Evolutionary conservation across 1,140 invertebrate species (phyloP).

Genomic region (Venustaconcha ellipsiformis): DNA sequence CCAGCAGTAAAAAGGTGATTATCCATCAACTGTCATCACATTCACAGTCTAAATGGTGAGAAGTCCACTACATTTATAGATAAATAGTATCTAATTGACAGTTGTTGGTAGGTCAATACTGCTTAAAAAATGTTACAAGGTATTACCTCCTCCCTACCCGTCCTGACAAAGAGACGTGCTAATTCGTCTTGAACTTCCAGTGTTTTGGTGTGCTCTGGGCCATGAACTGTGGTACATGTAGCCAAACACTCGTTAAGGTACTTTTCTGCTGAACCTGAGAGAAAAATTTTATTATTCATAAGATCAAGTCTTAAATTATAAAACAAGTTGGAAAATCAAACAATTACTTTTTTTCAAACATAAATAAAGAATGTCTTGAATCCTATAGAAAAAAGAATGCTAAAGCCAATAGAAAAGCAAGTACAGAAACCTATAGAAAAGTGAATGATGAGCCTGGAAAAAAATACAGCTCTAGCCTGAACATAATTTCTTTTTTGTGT

Average conservation of each 20-base stretch:
- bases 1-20: too few species aligned
- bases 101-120: too few species aligned
- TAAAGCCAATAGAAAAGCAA: too few species aligned
- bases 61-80: too few species aligned
- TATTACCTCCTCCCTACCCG: slow-evolving; percentile 56
- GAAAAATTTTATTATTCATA: neutral
- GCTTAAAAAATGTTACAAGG: too few species aligned
- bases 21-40: too few species aligned
- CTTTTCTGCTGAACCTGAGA: slow-evolving; percentile 61
- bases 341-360: neutral
- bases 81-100: too few species aligned
- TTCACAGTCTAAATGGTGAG: too few species aligned
- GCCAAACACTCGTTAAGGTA: slow-evolving; percentile 64
- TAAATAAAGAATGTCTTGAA: neutral
- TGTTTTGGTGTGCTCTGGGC: slow-evolving; percentile 62
- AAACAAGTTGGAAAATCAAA: neutral
- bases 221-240: slow-evolving; percentile 54
- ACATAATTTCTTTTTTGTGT: too few species aligned
- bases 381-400: neutral
- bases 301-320: neutral
- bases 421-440: too few species aligned
- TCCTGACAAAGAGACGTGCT: slow-evolving; percentile 55
- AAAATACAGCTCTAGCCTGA: too few species aligned
- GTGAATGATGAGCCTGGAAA: neutral
- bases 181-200: slow-evolving; percentile 63